phyloP scores from a whole-genome alignment of 1,140 invertebrate species.

The Pogonomyrmex barbatus region DNA sequence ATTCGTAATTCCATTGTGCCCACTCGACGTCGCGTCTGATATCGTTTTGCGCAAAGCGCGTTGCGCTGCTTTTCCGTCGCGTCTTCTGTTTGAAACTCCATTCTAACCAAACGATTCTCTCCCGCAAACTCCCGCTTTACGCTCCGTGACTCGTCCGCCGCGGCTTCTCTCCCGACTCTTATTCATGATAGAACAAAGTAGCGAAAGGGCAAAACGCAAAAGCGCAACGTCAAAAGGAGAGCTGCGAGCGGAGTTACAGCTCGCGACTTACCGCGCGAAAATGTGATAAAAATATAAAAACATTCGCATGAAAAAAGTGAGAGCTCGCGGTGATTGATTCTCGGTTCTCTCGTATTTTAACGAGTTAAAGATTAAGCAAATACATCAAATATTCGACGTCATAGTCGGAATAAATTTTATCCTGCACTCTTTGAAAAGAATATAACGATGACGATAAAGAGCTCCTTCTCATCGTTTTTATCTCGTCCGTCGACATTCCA shows the following conservation, averaged over 20 bases:
- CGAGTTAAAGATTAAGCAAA: constrained; percentile 41
- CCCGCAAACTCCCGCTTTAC: constrained; percentile 16
- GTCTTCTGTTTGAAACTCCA: constrained; percentile 44
- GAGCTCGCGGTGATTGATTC: background rate
- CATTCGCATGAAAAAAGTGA: background rate
- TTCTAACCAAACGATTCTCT: constrained; percentile 40
- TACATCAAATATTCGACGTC: background rate
- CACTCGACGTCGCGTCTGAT: constrained; percentile 28
- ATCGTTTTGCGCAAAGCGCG: constrained; percentile 20
- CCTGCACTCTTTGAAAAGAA: constrained; percentile 14
- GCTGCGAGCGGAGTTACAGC: background rate
- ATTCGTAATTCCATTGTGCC: constrained; percentile 24
- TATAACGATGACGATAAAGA: background rate
- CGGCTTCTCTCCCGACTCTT: constrained; percentile 20
- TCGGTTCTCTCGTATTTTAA: background rate
- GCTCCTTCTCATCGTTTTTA: constrained; percentile 21
- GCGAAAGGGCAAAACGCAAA: constrained; percentile 22
- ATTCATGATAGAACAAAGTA: constrained; percentile 41
- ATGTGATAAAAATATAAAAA: constrained; percentile 18
- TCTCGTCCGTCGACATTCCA: constrained; percentile 54
- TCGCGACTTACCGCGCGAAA: background rate
- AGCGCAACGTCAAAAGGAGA: background rate
- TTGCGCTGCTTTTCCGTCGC: constrained; percentile 22
- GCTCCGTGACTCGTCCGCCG: background rate
- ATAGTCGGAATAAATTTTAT: constrained; percentile 51